Conservation (phyloP, 2,113 vertebrate species). For the Syngnathoides biaculeatus region DNA sequence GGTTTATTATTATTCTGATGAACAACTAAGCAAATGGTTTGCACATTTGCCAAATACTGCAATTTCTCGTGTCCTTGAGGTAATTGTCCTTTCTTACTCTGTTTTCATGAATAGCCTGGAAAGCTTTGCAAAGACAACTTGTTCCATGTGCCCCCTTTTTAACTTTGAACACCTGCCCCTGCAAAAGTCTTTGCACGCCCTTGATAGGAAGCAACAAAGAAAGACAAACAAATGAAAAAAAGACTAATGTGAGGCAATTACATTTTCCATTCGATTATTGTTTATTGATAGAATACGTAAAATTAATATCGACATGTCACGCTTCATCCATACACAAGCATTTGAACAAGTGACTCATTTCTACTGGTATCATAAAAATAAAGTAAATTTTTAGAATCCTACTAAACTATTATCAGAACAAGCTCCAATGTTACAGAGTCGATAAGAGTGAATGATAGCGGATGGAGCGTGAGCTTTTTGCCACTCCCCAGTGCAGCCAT, state of each 20-base stretch:
- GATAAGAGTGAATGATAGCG: constrained; percentile 32
- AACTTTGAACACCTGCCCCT: too few species aligned
- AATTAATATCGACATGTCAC: neutral
- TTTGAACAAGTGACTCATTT: neutral
- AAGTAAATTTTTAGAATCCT: neutral
- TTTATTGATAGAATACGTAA: too few species aligned
- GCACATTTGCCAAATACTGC: too few species aligned
- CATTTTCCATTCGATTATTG: neutral
- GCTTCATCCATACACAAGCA: too few species aligned
- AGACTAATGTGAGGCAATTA: neutral
- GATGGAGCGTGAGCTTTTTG: constrained; percentile 19
- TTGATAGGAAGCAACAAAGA: neutral
- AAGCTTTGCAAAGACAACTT: too few species aligned
- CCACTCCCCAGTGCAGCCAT: constrained; percentile 41
- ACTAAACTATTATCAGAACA: constrained; percentile 19
- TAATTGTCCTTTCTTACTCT: too few species aligned
- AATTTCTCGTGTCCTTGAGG: too few species aligned
- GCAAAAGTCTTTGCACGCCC: too few species aligned
- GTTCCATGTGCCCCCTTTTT: too few species aligned
- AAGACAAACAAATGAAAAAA: neutral
- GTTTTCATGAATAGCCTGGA: too few species aligned
- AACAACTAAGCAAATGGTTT: too few species aligned
- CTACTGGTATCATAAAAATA: neutral
- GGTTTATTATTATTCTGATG: too few species aligned
- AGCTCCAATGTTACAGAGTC: constrained; percentile 16